Evolutionary conservation across 2,888 invertebrate genomes (phyloP), one percentile per base, ranked within the genome.

Genomic region (Trimorus sp.): DNA sequence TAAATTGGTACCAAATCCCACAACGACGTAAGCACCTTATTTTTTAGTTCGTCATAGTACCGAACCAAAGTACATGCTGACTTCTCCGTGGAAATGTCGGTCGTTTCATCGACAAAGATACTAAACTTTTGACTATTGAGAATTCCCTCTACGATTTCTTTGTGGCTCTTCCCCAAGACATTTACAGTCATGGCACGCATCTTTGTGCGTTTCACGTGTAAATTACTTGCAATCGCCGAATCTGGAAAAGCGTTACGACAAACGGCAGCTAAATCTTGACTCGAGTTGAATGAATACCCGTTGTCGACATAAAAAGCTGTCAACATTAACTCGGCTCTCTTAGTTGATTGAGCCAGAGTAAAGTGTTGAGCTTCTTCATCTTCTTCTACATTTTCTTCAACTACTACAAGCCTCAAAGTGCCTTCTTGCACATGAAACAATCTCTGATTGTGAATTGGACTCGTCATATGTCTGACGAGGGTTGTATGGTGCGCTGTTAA

Each of bases 1-100:
- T 58, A 73, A 26, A 74, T 15, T n/a, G 66, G 68, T 14, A 58
- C 49, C 38, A 83, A 45, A 14, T 83, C 79, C 83, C 74, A 82
- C 12, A 79, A 69, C 12, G 14, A 26, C 26, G 26, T 26, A 26
- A 26, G 15, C n/a, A 58, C 70, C 8, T 71, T 60, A 9, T 82
- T 36, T 58, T 56, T 49, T 38, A 49, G 40, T 40, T 45, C 37
- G 48, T 82, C 74, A 36, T 63, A 73, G 58, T 58, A 84, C 42
- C 77, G 62, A 1, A 83, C 80, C 56, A 80, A 45, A 26, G 79
- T 56, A 40, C 79, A 83, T 37, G 38, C 48, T 6, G 51, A 62
- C 65, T 82, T 76, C n/a, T 45, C 45, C 11, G 45, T 45, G 45
- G 45, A 45, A n/a, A 45, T n/a, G 6, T 45, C 45, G 11, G 45